Percentiles rank a stretch among this genome's conserved stretches.
These are phyloP conservation scores for Amphipoea lucens DNA, from an alignment of 2,888 invertebrate species.

Conservation along the genomic window DNA sequence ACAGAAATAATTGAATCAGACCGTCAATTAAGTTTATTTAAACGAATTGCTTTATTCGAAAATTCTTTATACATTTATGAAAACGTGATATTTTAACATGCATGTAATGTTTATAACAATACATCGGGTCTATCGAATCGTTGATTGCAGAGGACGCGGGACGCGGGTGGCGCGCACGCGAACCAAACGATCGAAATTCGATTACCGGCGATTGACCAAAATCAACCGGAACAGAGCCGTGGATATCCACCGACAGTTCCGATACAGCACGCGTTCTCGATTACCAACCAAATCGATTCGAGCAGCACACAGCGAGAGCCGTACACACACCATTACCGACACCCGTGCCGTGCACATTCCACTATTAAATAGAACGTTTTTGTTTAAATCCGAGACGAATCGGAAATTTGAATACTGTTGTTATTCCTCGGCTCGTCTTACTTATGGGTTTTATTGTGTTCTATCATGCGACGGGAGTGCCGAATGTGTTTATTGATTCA, in stretches of 20 bases:
- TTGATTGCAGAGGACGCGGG: slow-evolving; percentile 78
- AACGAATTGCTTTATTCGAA: slow-evolving; percentile 23
- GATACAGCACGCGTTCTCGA: slow-evolving; percentile 84
- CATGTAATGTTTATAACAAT: slow-evolving; percentile 73
- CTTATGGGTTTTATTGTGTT: slow-evolving; percentile 84
- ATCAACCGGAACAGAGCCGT: slow-evolving; percentile 81
- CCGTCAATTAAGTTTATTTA: slow-evolving; percentile 42
- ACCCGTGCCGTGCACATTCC: slow-evolving; percentile 84
- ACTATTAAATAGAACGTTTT: slow-evolving; percentile 89
- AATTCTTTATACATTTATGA: slow-evolving; percentile 33
- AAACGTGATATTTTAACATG: slow-evolving; percentile 68
- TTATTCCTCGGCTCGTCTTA: slow-evolving; percentile 83
- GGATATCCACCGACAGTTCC: slow-evolving; percentile 70
- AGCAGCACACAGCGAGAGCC: slow-evolving; percentile 74
- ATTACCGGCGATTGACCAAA: slow-evolving; percentile 79
- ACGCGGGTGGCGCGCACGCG: slow-evolving; percentile 78
- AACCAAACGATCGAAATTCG: slow-evolving; percentile 76
- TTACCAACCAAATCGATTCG: slow-evolving; percentile 85
- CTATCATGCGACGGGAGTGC: slow-evolving; percentile 86
- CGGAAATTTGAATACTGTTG: slow-evolving; percentile 88
- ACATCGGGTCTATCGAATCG: slow-evolving; percentile 80
- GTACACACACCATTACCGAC: slow-evolving; percentile 70
- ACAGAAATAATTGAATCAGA: slow-evolving; percentile 9
- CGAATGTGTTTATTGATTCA: slow-evolving; percentile 87
- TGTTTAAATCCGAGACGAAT: slow-evolving; percentile 89